Evolutionary conservation across 2,888 invertebrate genomes (phyloP).

Genomic region (Dynastes tityus): DNA sequence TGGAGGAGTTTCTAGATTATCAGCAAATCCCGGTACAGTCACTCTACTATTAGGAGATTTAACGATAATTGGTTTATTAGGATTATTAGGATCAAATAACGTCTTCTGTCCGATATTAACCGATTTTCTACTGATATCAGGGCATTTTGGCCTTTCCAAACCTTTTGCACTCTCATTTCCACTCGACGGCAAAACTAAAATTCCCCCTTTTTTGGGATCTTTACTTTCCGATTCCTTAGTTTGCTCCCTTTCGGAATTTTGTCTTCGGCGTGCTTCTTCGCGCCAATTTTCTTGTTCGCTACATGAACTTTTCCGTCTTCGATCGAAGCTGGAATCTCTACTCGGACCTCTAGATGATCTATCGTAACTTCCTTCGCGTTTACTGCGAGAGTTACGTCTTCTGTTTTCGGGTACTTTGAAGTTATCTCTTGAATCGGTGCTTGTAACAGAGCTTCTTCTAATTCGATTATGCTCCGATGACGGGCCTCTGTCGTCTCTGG

Average conservation of each 20-base stretch:
- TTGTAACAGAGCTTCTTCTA: conserved; percentile 61
- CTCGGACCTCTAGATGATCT: conserved; percentile 61
- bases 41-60: conserved; percentile 70
- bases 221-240: conserved; percentile 57
- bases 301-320: conserved; percentile 62
- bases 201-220: conserved; percentile 63
- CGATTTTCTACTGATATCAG: conserved; percentile 55
- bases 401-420: conserved; percentile 65
- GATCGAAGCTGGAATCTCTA: conserved; percentile 65
- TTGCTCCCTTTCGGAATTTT: conserved; percentile 63
- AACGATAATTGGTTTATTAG: conserved; percentile 82
- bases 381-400: conserved; percentile 57
- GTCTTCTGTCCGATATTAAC: conserved; percentile 68
- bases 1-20: conserved; percentile 61
- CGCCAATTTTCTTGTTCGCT: conserved; percentile 67
- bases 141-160: conserved; percentile 56
- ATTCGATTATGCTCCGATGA: conserved; percentile 51
- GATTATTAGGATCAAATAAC: conserved; percentile 78
- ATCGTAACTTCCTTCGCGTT: conserved; percentile 56
- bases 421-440: conserved; percentile 61
- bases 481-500: conserved; percentile 45
- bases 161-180: conserved; percentile 57
- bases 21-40: conserved; percentile 65
- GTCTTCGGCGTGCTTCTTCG: conserved; percentile 66
- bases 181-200: conserved; percentile 65